These are phyloP conservation scores for Acleris holmiana DNA, from an alignment of 2,888 invertebrate species.

Conservation along the genomic window DNA sequence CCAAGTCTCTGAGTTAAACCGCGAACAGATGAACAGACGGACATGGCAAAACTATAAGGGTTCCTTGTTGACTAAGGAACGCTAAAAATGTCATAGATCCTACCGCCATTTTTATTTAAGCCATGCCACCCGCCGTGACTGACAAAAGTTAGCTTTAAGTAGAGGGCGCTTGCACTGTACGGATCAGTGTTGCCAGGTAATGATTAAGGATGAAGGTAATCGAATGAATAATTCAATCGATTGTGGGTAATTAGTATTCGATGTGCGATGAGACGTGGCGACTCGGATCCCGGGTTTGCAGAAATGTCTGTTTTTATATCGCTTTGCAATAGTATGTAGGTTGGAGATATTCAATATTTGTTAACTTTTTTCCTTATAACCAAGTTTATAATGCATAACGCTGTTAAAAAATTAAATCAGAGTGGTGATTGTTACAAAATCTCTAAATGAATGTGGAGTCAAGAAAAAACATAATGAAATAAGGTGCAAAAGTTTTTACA, in stretches of 20 bases:
- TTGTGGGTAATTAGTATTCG: slow-evolving; percentile 59
- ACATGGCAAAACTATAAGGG: too few species aligned
- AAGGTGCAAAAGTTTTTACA: too few species aligned
- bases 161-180: slow-evolving; percentile 38
- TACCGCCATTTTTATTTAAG: slow-evolving; percentile 6
- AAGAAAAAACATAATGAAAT: too few species aligned
- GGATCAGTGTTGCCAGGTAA: slow-evolving; percentile 44
- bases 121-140: neutral
- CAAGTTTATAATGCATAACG: too few species aligned
- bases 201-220: slow-evolving; percentile 47
- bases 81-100: slow-evolving; percentile 9
- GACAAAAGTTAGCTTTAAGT: slow-evolving; percentile 9
- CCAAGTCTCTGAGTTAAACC: too few species aligned
- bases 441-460: too few species aligned
- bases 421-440: too few species aligned
- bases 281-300: slow-evolving; percentile 36
- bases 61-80: too few species aligned
- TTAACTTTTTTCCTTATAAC: too few species aligned
- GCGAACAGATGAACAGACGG: too few species aligned
- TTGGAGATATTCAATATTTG: too few species aligned
- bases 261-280: slow-evolving; percentile 47
- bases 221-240: slow-evolving; percentile 58
- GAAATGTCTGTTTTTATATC: slow-evolving; percentile 10
- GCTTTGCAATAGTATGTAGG: neutral
- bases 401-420: too few species aligned